These are phyloP conservation scores for Melikaiella ostensackeni DNA, from an alignment of 2,888 invertebrate genomes.

Conservation along the genomic window DNA sequence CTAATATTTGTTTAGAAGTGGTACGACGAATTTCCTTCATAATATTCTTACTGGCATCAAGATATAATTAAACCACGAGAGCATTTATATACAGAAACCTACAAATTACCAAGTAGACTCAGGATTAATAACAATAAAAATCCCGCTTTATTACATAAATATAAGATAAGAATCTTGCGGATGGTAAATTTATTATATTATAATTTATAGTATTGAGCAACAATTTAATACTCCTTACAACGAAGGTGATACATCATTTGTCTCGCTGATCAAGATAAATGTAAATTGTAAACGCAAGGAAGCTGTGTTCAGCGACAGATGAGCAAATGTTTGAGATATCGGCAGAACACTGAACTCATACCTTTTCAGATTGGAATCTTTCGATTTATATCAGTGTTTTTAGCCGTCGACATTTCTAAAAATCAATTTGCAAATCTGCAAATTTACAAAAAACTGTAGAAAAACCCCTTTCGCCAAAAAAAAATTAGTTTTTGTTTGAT, in stretches of 20 bases:
- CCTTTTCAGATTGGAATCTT: slow-evolving; percentile 4
- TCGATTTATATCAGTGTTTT: not conserved
- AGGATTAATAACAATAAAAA: slow-evolving; percentile 27
- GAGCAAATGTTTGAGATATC: slow-evolving; percentile 31
- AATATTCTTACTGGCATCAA: slow-evolving; percentile 17
- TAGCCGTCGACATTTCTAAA: not conserved
- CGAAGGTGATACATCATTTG: slow-evolving; percentile 39
- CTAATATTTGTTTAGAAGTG: not conserved
- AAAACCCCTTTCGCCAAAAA: no score
- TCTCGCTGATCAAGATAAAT: slow-evolving; percentile 35
- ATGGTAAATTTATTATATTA: slow-evolving; percentile 25
- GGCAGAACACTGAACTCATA: slow-evolving; percentile 5
- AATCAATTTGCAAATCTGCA: not conserved
- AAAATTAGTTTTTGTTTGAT: not conserved
- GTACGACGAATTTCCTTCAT: slow-evolving; percentile 1
- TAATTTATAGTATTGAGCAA: slow-evolving; percentile 34
- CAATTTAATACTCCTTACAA: slow-evolving; percentile 36
- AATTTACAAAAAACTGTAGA: not conserved
- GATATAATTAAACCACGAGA: slow-evolving; percentile 37
- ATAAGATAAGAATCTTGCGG: slow-evolving; percentile 20
- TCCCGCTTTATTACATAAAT: slow-evolving; percentile 28
- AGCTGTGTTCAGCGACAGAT: slow-evolving; percentile 23
- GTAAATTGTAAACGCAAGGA: slow-evolving; percentile 33
- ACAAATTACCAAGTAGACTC: slow-evolving; percentile 27
- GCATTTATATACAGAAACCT: slow-evolving; percentile 23